phyloP scores from a whole-genome alignment of 2,113 vertebrate genomes.

The Microcebus griseorufus region DNA sequence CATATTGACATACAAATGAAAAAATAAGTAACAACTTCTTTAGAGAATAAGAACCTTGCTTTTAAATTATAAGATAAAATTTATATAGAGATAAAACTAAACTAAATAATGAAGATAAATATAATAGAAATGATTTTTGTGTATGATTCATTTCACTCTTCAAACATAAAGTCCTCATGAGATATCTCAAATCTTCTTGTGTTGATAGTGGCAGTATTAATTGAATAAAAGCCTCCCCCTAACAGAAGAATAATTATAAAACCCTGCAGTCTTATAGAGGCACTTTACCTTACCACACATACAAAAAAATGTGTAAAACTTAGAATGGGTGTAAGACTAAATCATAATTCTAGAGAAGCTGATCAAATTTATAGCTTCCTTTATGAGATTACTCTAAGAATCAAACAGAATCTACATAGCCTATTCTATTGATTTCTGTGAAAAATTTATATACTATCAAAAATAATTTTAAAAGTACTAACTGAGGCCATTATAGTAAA shows the following conservation, averaged over 20 bases:
- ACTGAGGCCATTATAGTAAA: neutral
- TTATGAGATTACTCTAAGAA: neutral
- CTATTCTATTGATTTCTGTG: neutral
- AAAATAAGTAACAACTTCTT: neutral
- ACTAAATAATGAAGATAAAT: neutral
- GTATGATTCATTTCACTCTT: neutral
- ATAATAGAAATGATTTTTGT: neutral
- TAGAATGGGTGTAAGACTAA: neutral
- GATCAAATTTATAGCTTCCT: neutral
- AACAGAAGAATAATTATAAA: conserved; percentile 20
- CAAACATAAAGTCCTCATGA: neutral
- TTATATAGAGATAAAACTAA: neutral
- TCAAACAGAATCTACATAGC: neutral
- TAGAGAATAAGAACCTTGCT: neutral
- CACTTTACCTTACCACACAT: neutral
- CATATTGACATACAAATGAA: neutral
- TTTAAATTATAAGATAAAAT: neutral
- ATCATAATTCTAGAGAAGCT: neutral
- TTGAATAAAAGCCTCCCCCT: neutral
- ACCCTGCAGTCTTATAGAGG: neutral
- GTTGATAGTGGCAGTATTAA: neutral
- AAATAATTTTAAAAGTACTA: conserved; percentile 17
- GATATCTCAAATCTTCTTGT: neutral
- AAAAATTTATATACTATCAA: neutral
- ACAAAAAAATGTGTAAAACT: neutral